A percentile compares a stretch with the other conserved stretches of the same genome.
Conservation (phyloP, 2,888 invertebrate species). For the Uropetala carovei region DNA sequence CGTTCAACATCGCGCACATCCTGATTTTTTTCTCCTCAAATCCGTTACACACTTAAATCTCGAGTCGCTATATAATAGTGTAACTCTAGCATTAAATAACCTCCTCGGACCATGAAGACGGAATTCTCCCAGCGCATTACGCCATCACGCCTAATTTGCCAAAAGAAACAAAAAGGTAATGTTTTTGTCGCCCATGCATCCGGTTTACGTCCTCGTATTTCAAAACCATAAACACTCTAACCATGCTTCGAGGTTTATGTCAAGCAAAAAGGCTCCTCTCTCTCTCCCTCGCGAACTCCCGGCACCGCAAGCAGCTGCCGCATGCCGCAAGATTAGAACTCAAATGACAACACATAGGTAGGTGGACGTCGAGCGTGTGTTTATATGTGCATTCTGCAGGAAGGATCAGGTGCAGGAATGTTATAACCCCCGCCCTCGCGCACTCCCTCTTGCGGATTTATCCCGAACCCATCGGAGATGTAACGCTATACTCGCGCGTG, state of each 20-base stretch:
- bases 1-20: neutral
- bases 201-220: conserved; percentile 6
- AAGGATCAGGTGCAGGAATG: neutral
- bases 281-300: neutral
- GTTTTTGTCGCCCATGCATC: neutral
- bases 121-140: neutral
- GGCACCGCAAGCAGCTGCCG: neutral
- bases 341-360: neutral
- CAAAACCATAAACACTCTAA: conserved; percentile 4
- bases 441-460: conserved; percentile 31
- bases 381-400: neutral
- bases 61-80: neutral
- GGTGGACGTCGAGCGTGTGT: neutral
- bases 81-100: neutral
- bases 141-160: neutral
- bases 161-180: neutral
- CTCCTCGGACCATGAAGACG: neutral
- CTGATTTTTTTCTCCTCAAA: neutral
- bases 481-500: neutral
- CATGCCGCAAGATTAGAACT: conserved; percentile 15
- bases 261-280: neutral
- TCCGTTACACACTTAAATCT: too few species aligned
- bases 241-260: neutral
- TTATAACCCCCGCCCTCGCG: neutral
- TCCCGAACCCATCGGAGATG: neutral